phyloP scores from a whole-genome alignment of 2,888 invertebrate genomes.

The Dorcus hopei region DNA sequence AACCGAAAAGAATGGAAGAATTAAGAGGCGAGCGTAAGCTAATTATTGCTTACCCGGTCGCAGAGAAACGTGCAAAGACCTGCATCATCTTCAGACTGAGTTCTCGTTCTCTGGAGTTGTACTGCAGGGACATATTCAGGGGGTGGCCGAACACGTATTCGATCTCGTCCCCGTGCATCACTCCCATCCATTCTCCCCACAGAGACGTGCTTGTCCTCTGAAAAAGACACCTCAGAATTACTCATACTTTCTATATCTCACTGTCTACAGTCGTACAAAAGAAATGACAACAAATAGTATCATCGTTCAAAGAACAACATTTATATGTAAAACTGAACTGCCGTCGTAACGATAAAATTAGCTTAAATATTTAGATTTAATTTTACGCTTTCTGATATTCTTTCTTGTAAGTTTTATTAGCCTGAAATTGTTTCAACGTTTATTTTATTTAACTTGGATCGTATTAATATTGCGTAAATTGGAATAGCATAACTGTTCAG shows the following conservation, averaged over 20 bases:
- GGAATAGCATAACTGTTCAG: too few relatives aligned
- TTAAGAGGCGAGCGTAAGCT: not conserved
- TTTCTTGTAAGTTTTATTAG: too few relatives aligned
- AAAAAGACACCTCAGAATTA: conserved; percentile 40
- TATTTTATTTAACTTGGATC: too few relatives aligned
- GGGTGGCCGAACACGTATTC: conserved; percentile 97
- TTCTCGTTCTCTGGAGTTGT: conserved; percentile 81
- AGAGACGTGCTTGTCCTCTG: conserved; percentile 88
- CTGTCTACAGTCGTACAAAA: not conserved
- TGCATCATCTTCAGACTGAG: conserved; percentile 89
- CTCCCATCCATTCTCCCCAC: conserved; percentile 99
- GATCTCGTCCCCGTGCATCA: conserved; percentile 97
- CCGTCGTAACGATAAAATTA: too few relatives aligned
- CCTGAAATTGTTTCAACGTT: too few relatives aligned
- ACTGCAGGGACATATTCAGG: conserved; percentile 81
- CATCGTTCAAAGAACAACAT: too few relatives aligned
- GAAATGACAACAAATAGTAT: too few relatives aligned
- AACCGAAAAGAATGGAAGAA: not conserved
- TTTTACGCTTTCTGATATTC: too few relatives aligned
- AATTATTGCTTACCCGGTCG: conserved; percentile 75
- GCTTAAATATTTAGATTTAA: too few relatives aligned
- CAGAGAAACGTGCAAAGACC: conserved; percentile 89
- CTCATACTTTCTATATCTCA: conserved; percentile 2
- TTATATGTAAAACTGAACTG: too few relatives aligned
- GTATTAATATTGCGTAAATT: too few relatives aligned